These are phyloP conservation scores for Neosilurus mollespiculum DNA, from an alignment of 2,797 vertebrate species.

Conservation along the genomic window DNA sequence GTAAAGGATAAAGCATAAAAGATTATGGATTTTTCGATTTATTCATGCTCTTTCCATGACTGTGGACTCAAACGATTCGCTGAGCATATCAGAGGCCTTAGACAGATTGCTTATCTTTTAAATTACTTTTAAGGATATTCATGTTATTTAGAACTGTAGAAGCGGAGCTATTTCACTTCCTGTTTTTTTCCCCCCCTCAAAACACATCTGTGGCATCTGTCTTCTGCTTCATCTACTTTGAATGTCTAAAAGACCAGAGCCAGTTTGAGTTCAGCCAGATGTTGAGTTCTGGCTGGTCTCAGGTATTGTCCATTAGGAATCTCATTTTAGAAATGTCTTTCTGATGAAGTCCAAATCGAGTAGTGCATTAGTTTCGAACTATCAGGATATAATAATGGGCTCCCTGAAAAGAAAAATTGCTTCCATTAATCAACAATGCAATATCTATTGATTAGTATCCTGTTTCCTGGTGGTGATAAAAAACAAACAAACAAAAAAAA, in stretches of 20 bases:
- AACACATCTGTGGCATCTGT: not conserved
- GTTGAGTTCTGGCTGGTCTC: not conserved
- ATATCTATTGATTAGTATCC: conserved; percentile 27
- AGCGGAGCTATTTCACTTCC: not conserved
- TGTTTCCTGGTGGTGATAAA: conserved; percentile 18
- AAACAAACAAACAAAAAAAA: not conserved
- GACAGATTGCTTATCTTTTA: too few species aligned
- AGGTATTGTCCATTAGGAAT: conserved; percentile 2
- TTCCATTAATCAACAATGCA: conserved; percentile 21
- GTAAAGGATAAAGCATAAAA: not conserved
- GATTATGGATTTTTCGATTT: not conserved
- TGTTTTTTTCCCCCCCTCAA: not conserved
- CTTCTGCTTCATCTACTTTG: not conserved
- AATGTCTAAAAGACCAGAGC: not conserved
- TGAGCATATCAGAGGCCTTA: too few species aligned
- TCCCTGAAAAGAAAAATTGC: conserved; percentile 16
- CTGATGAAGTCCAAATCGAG: conserved; percentile 1
- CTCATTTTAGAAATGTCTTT: conserved; percentile 12
- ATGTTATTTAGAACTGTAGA: too few species aligned
- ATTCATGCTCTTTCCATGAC: not conserved
- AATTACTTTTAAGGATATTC: not conserved
- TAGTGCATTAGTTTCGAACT: conserved; percentile 1
- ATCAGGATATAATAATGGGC: conserved; percentile 1
- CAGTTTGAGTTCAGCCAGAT: not conserved
- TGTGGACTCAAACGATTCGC: not conserved